Evolutionary conservation across 2,888 invertebrate genomes (phyloP), one percentile per base, ranked within the genome.

Genomic region (Conops quadrifasciatus): DNA sequence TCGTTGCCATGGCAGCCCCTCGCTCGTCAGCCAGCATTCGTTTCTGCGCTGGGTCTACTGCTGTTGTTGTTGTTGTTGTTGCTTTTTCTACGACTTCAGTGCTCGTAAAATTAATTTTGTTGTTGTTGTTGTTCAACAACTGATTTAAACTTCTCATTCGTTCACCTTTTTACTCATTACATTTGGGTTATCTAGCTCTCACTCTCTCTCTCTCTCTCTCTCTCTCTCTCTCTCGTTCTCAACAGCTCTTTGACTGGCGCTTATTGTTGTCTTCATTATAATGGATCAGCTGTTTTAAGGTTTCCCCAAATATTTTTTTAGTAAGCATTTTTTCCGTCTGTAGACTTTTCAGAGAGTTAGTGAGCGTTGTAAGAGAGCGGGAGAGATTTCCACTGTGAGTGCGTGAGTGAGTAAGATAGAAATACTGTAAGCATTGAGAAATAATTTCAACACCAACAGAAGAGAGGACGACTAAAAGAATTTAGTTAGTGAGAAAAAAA

Each of bases 1-100:
- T 83, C 82, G 83, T 83, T 83, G 82, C 81, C 82, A 82, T 81
- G 80, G 80, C 80, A 80, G 77, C 79, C 67, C 75, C 70, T 64
- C 56, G 11, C 49, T 49, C 49, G 7, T 15, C 49, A n/a, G 19
- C 63, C 62, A 58, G 67, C 70, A 36, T 43, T n/a, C 63, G 53
- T 63, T 56, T 28, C 53, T 28, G 19, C 59, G 11, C 30, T 59
- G 15, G 43, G 19, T 62, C 45, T 19, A 15, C 45, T 43, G 11
- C 30, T 62, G 51, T 21, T 21, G 5, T 19, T 24, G 5, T 53
- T 24, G n/a, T 59, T 28, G 4, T 43, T 19, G 5, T 62, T 43
- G 36, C 19, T 19, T 4, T 21, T 62, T 45, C 3, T n/a, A 36
- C 30, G 13, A 11, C 11, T 60, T 60, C 60, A 30, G n/a, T 60